These are phyloP conservation scores for Exephanes ischioxanthus DNA, from an alignment of 2,888 invertebrate species.

Conservation along the genomic window DNA sequence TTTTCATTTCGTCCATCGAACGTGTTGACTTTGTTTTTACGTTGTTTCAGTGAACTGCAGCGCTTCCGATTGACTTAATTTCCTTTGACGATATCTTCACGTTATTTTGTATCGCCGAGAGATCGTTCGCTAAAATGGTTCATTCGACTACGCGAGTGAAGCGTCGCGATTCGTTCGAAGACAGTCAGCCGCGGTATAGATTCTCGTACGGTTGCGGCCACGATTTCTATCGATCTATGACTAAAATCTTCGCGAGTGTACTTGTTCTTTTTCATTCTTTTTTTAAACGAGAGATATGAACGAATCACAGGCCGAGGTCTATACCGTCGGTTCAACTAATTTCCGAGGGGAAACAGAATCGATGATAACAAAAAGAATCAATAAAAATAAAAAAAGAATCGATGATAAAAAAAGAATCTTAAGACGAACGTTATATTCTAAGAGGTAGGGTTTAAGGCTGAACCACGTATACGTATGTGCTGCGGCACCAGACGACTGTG, in stretches of 20 bases:
- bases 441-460: conserved; percentile 85
- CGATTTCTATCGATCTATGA: conserved; percentile 19
- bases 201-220: conserved; percentile 40
- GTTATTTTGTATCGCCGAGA: conserved; percentile 17
- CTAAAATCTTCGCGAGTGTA: conserved; percentile 14
- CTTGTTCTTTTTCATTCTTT: neutral
- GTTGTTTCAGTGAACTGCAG: neutral
- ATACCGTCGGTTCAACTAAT: conserved; percentile 59
- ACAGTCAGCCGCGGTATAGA: conserved; percentile 57
- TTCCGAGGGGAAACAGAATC: conserved; percentile 54
- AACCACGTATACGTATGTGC: conserved; percentile 86
- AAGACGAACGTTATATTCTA: conserved; percentile 73
- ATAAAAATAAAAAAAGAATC: conserved; percentile 46
- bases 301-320: conserved; percentile 37
- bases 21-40: conserved; percentile 33
- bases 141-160: conserved; percentile 34
- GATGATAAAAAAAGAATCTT: conserved; percentile 51
- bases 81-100: conserved; percentile 15
- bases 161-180: conserved; percentile 50
- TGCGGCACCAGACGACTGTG: conserved; percentile 85
- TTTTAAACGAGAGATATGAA: conserved; percentile 4
- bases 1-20: conserved; percentile 35
- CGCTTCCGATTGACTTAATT: conserved; percentile 33
- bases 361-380: conserved; percentile 44
- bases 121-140: conserved; percentile 15